Percentiles rank a stretch among this genome's conserved stretches.
Conservation (phyloP, 2,888 invertebrate genomes). For the Halictus ligatus region DNA sequence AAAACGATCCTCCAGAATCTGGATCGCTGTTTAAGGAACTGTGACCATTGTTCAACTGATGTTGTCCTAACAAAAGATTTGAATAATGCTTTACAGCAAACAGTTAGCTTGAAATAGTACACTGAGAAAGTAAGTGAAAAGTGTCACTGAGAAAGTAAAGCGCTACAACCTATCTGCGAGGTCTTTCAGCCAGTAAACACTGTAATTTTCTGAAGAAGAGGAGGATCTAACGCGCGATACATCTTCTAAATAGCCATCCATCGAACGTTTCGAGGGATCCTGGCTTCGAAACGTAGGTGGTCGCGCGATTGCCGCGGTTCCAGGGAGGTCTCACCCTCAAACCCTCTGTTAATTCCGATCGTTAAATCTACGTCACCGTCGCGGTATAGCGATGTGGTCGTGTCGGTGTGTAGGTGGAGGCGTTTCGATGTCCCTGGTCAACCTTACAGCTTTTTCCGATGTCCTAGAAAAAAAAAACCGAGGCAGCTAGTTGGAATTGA, state of each 20-base stretch:
- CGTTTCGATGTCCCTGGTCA: constrained; percentile 6
- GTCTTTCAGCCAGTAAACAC: background rate
- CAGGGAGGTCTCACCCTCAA: constrained; percentile 12
- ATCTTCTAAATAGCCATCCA: background rate
- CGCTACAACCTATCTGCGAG: background rate
- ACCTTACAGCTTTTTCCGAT: background rate
- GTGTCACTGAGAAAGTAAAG: background rate
- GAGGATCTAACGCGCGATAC: background rate
- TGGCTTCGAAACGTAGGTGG: background rate
- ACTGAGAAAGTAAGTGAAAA: too few relatives aligned
- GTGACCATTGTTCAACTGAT: background rate
- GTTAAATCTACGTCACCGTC: constrained; percentile 53
- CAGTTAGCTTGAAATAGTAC: too few relatives aligned
- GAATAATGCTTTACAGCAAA: too few relatives aligned
- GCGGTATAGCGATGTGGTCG: constrained; percentile 21
- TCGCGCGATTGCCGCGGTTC: background rate
- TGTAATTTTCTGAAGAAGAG: background rate
- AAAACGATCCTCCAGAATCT: background rate
- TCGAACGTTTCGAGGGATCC: background rate
- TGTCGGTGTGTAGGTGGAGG: background rate
- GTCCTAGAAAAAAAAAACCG: background rate
- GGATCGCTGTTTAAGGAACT: background rate
- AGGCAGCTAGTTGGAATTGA: constrained; percentile 1
- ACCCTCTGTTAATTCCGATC: constrained; percentile 54
- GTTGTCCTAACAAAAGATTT: too few relatives aligned